Evolutionary conservation across 2,113 vertebrate genomes (phyloP), one percentile per base, ranked within the genome.

Genomic region (Pitta sordida): DNA sequence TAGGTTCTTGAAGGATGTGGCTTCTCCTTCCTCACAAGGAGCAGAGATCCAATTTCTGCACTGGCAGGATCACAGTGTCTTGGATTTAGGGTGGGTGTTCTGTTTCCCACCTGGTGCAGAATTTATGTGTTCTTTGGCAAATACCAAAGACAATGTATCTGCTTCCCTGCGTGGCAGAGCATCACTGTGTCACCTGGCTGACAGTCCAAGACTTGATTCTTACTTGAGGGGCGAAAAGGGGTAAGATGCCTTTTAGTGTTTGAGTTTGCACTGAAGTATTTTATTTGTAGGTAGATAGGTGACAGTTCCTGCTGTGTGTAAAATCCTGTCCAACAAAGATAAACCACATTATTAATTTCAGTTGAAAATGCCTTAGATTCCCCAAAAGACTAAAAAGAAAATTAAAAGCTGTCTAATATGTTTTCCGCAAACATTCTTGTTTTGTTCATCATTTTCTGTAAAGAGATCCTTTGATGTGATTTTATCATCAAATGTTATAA

Each of bases 261-360:
- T 86, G 37, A 8, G 29, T 49, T 93, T 6, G 2, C 36, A 13
- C 21, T 79, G 64, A 86, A 79, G 43, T 62, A 55, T 26, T 41
- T 91, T 75, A 78, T 90, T 88, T 94, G 36, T 82, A 64, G 41
- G 44, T 84, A 90, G 55, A 49, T 4, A 68, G 39, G 43, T 76
- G 60, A 49, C 78, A 24, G n/a, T 74, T 93, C 49, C 56, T 76
- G 36, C 32, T 86, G 27, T 75, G 37, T 67, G 41, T 86, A 76
- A 90, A 88, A 75, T 71, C 52, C 64, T 73, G 29, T 6, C 67
- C 26, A 75, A 74, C 16, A 18, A 32, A 77, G 48, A 53, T 85
- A 83, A 93, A 94, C 58, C 11, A 49, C 7, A 3, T 56, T 92
- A 88, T 65, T 87, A 67, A 74, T 91, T 95, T 91, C 59, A 80